Evolutionary conservation across 1,140 invertebrate genomes (phyloP), one percentile per base, ranked within the genome.

Genomic region (Mycetomoellerius zeteki): DNA sequence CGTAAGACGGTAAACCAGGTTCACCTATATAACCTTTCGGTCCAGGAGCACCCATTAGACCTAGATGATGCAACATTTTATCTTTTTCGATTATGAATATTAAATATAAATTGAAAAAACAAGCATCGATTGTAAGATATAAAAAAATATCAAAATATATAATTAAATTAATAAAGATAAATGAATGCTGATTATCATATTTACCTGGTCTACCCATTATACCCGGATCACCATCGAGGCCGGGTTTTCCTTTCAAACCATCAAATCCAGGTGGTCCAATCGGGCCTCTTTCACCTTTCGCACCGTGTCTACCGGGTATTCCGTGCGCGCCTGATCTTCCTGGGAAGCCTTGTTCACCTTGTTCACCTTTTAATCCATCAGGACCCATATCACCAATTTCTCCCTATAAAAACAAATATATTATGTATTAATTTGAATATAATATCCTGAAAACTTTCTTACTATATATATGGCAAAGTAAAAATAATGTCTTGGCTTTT

Each of bases 11-110:
- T 54, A 96, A 90, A 16, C 96, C 97, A 86, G 96, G 96, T 56
- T 96, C 96, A 71, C 98, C 98, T 81, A 93, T 92, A 21, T 94
- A 88, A 85, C 98, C 97, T 93, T 97, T 97, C 12, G 91, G 82
- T 82, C 97, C 97, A 33, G 88, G 88, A 60, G 88, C 62, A 71
- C 97, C 97, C 37, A 91, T 52, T 19, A 77, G 24, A 54, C 93
- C 93, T 8, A 88, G 86, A 0, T 52, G 5, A 21, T 30, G 27
- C 37, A 60, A 27, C 0, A 19, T 77, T 27, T 43, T 56, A 24
- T 27, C 8, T 43, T 47, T 7, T 19, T 62, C 1, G 1, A 27
- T 43, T 43, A 7, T 65, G 14, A 52, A 80, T 60, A 58, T 54
- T 33, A 50, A n/a, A 24, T 71, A 50, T 62, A 21, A 82, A 62